Conservation (phyloP, 2,888 invertebrate genomes). For the Prosopocoilus inquinatus region DNA sequence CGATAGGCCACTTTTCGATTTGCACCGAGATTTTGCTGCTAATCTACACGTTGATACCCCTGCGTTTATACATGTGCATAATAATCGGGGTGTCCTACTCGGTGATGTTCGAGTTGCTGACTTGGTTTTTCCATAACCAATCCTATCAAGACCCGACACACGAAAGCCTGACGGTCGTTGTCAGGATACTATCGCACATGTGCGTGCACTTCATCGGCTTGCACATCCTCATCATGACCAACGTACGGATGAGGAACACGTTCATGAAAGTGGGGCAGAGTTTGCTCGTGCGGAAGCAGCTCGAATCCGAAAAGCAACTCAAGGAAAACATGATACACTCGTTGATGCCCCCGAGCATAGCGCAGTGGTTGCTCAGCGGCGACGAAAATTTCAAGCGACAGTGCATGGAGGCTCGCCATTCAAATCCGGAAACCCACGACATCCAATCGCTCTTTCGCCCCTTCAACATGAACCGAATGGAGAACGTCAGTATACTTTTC, state of each 20-base stretch:
- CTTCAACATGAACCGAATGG: constrained; percentile 96
- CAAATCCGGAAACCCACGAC: constrained; percentile 62
- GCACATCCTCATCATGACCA: constrained; percentile 90
- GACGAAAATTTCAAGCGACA: constrained; percentile 62
- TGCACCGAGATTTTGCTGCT: constrained; percentile 85
- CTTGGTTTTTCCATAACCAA: constrained; percentile 43
- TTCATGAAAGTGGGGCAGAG: constrained; percentile 97
- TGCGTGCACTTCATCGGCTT: constrained; percentile 87
- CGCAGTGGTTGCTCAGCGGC: constrained; percentile 79
- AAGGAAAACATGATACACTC: constrained; percentile 98
- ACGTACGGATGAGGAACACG: constrained; percentile 90
- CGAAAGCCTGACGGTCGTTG: constrained; percentile 54
- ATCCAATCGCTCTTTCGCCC: constrained; percentile 81
- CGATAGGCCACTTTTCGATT: constrained; percentile 71
- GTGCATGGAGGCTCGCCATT: constrained; percentile 56
- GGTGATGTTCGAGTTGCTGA: constrained; percentile 78
- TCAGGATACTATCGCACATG: constrained; percentile 77
- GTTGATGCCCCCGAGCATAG: constrained; percentile 94
- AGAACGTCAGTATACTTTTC: constrained; percentile 93
- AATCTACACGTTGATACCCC: constrained; percentile 90
- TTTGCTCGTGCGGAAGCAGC: constrained; percentile 80
- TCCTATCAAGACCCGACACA: constrained; percentile 30
- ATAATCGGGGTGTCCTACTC: constrained; percentile 79
- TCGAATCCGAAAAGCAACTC: constrained; percentile 90
- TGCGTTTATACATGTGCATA: constrained; percentile 84